Conservation (phyloP, 2,888 invertebrate genomes). For the Pseudococcus jackbeardsleyi region DNA sequence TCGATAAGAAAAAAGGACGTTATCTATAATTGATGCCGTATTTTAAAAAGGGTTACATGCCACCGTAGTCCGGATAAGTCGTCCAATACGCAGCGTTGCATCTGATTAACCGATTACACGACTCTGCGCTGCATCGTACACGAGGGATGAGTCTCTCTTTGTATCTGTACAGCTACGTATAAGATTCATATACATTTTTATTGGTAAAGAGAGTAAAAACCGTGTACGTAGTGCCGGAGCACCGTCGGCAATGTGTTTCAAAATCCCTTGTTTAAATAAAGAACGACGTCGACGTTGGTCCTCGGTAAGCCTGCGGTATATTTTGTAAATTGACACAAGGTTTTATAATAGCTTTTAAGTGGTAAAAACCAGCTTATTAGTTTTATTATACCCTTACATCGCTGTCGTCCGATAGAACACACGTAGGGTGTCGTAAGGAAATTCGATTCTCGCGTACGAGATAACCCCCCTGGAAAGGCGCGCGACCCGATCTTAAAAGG, state of each 20-base stretch:
- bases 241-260: slow-evolving; percentile 53
- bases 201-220: slow-evolving; percentile 30
- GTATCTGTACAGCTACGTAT: not conserved
- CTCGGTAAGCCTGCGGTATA: slow-evolving; percentile 58
- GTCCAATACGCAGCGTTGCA: slow-evolving; percentile 60
- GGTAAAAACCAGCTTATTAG: slow-evolving; percentile 59
- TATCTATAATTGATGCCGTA: slow-evolving; percentile 63
- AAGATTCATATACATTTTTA: slow-evolving; percentile 55
- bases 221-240: not conserved
- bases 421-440: slow-evolving; percentile 32
- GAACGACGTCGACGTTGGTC: slow-evolving; percentile 17
- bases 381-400: slow-evolving; percentile 46
- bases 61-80: slow-evolving; percentile 47
- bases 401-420: not conserved
- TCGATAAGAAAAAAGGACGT: slow-evolving; percentile 57
- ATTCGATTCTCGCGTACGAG: slow-evolving; percentile 7
- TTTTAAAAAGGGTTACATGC: slow-evolving; percentile 59
- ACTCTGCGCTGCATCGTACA: slow-evolving; percentile 33
- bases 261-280: slow-evolving; percentile 64
- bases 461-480: not conserved
- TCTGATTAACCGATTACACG: slow-evolving; percentile 62
- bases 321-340: slow-evolving; percentile 65
- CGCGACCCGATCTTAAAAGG: not conserved
- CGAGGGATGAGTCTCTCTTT: slow-evolving; percentile 41
- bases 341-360: slow-evolving; percentile 64